Evolutionary conservation across 2,888 invertebrate genomes (phyloP), one percentile per base, ranked within the genome.

Genomic region (Cacoxenus indagator): DNA sequence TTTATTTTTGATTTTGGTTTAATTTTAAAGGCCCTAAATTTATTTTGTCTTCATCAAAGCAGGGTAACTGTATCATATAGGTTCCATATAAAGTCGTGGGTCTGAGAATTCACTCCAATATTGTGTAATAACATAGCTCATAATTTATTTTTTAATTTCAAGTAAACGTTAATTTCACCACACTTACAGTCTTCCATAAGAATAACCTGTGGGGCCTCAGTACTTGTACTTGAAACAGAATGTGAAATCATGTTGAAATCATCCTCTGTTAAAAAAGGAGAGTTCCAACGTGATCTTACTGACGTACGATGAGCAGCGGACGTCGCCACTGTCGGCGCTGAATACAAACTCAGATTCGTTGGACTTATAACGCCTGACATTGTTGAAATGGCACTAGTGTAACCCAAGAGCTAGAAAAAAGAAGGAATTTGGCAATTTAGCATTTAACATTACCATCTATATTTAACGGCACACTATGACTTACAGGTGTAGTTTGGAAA

Each of bases 191-290:
- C 95, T 87, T 95, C 95, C 89, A 96, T 92, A 75, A 95, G 90
- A 82, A 93, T 91, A 66, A 93, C 93, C 73, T 93, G 92, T 83
- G 92, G 92, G 72, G 91, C 90, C 76, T 92, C 92, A 46, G 91
- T 90, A 77, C 90, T 90, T 75, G 89, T 87, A 83, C 88, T 90
- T 64, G 91, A 89, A 51, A 91, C 91, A 43, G 92, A 91, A 83
- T 91, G 94, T 65, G 96, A 93, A 90, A 96, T 96, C 91, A 97
- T 95, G 87, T 94, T 96, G 89, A 98, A 97, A 89, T 98, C 97
- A 86, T 97, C 97, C 86, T 98, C 98, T 83, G 96, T 90, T 77
- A 97, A 93, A 90, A 97, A 96, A 65, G 95, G 93, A 65, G 94
- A 92, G 87, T 93, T 96, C 97, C 97, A 97, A 84, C 96, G 92